Evolutionary conservation across 1,140 invertebrate genomes (phyloP), one percentile per base, ranked within the genome.

Genomic region (Sweltsa coloradensis): DNA sequence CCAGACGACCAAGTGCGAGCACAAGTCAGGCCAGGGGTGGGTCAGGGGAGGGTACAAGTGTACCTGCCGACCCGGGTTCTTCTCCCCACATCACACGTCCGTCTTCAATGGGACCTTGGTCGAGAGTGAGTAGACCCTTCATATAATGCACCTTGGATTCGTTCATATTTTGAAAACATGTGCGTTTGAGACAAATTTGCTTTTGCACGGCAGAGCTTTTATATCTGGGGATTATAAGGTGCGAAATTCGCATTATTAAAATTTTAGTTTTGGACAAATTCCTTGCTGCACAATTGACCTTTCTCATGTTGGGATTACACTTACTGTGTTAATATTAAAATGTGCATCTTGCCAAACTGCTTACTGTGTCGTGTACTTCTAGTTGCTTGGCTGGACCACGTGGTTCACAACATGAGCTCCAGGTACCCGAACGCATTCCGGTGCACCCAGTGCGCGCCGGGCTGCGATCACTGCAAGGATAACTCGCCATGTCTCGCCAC

Each of bases 51-150:
- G 81, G 2, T 92, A 92, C 63, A 69, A 75, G 48, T 92, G 88
- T 58, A 61, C 73, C 51, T 92, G 88, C 61, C 66, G 75, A 45
- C 66, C 69, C 6, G 86, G 86, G 14, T 90, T 71, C 60, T 91
- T 85, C 57, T 82, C 82, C n/a, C 65, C 69, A 22, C 72, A 76
- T 49, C 71, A 76, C 57, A 71, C 69, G 34, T 69, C 76, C 34
- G 74, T 77, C n/a, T 89, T 86, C 60, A 83, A 85, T 58, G 86
- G 86, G 31, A 78, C 78, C 19, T 69, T 87, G 27, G 81, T 89
- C 50, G 86, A 90, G 76, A 73, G 82, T 76, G 68, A 71, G 54
- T 63, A 56, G 53, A 56, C 24, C n/a, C n/a, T n/a, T n/a, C n/a
- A n/a, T n/a, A n/a, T n/a, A n/a, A n/a, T n/a, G n/a, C n/a, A n/a